These are phyloP conservation scores for Himalopsyche tibetana DNA, from an alignment of 2,888 invertebrate genomes.

Conservation along the genomic window DNA sequence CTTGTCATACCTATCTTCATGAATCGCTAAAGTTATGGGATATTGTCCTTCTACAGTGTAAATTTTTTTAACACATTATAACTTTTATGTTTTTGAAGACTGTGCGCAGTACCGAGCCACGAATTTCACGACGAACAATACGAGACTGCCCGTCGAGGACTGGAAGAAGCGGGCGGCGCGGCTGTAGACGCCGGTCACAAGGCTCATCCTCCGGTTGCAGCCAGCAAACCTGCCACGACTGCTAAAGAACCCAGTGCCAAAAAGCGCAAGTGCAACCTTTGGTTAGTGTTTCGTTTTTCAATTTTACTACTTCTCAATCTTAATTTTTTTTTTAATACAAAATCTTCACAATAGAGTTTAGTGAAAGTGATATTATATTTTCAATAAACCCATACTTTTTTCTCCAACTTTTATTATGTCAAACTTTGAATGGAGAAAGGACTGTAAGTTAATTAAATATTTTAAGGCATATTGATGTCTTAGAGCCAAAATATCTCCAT, in stretches of 20 bases:
- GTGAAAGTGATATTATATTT: too few relatives aligned
- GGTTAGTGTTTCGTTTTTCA: slow-evolving; percentile 67
- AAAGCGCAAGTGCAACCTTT: slow-evolving; percentile 69
- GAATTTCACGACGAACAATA: slow-evolving; percentile 90
- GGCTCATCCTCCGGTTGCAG: slow-evolving; percentile 49
- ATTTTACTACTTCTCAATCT: too few relatives aligned
- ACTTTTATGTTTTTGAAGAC: slow-evolving; percentile 68
- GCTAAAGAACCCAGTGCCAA: slow-evolving; percentile 55
- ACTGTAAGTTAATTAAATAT: too few relatives aligned
- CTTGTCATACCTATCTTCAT: neutral
- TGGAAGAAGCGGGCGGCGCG: slow-evolving; percentile 89
- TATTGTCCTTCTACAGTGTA: neutral
- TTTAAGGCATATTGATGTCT: too few relatives aligned
- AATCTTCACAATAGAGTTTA: too few relatives aligned
- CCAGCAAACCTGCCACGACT: neutral
- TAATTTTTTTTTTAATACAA: too few relatives aligned
- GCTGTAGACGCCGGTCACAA: slow-evolving; percentile 90
- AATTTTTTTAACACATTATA: neutral
- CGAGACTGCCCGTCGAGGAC: slow-evolving; percentile 84
- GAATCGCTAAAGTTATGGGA: neutral
- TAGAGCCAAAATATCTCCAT: too few relatives aligned
- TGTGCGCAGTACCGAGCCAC: slow-evolving; percentile 88
- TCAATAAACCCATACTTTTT: too few relatives aligned
- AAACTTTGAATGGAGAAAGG: too few relatives aligned
- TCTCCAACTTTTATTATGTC: too few relatives aligned